These are phyloP conservation scores for Trematocara variabile DNA, from an alignment of 2,113 vertebrate genomes.

Conservation along the genomic window DNA sequence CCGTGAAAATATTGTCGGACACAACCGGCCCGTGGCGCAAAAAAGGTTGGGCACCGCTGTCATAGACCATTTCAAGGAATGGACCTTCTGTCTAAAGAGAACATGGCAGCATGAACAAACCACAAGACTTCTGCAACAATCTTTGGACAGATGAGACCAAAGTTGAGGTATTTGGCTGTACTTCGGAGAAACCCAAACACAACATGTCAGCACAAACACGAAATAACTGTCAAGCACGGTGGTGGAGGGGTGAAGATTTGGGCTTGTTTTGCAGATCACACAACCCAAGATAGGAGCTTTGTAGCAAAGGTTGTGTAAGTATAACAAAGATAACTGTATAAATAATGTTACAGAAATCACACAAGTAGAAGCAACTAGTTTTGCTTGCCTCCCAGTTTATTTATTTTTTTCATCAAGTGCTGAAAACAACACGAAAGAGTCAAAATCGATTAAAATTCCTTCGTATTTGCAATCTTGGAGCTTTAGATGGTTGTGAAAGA, in stretches of 20 bases:
- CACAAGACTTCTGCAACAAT: not conserved
- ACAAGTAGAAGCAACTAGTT: accelerated
- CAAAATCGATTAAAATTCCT: accelerated
- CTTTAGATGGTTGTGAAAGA: accelerated
- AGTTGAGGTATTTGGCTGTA: not conserved
- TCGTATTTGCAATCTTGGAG: not conserved
- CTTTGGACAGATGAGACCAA: not conserved
- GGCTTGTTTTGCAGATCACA: not conserved
- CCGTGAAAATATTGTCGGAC: not conserved
- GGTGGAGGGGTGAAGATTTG: not conserved
- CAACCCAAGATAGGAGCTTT: not conserved
- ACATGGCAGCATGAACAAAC: not conserved
- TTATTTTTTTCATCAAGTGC: accelerated
- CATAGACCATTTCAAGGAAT: accelerated
- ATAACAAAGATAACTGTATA: accelerated
- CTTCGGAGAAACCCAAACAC: not conserved
- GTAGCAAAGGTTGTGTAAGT: not conserved
- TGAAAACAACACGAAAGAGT: accelerated
- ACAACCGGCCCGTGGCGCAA: accelerated
- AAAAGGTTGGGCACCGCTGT: accelerated
- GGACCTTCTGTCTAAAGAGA: accelerated
- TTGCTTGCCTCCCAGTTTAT: not conserved
- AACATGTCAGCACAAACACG: not conserved
- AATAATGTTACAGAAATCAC: not conserved
- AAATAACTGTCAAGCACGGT: accelerated